phyloP scores from a whole-genome alignment of 1,140 invertebrate genomes.

The Megathymus violae region DNA sequence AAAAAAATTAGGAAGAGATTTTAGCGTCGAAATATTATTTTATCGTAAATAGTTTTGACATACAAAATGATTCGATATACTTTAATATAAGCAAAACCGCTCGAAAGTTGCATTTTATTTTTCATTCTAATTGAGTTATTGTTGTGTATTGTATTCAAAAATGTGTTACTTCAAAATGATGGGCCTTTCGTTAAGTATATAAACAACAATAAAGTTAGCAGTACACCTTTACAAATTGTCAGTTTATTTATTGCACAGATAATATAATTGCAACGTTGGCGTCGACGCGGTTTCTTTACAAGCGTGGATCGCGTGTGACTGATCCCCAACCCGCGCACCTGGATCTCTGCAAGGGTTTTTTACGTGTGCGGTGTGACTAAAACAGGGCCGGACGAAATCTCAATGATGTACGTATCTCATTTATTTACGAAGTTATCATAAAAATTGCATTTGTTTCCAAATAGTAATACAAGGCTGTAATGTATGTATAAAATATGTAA shows the following conservation, averaged over 20 bases:
- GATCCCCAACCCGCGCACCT: constrained; percentile 14
- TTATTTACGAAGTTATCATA: too few species aligned
- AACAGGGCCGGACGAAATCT: not conserved
- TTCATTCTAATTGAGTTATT: not conserved
- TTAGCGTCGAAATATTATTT: too few species aligned
- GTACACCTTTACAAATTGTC: constrained; percentile 1
- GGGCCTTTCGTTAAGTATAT: not conserved
- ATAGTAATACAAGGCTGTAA: too few species aligned
- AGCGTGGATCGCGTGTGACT: constrained; percentile 15
- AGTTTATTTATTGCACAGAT: constrained; percentile 17
- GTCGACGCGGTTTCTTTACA: constrained; percentile 6
- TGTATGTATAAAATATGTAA: too few species aligned
- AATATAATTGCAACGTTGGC: constrained; percentile 12
- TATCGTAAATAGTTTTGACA: too few species aligned
- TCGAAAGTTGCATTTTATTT: not conserved
- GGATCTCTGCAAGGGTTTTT: constrained; percentile 5
- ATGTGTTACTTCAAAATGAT: constrained; percentile 3
- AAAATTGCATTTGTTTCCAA: too few species aligned
- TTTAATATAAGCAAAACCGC: too few species aligned
- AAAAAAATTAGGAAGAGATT: too few species aligned
- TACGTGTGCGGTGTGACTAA: not conserved
- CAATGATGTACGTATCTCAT: too few species aligned
- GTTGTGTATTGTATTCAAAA: not conserved
- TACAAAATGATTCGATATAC: too few species aligned
- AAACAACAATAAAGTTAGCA: not conserved